Evolutionary conservation across 2,888 invertebrate species (phyloP).

Genomic region (Napeogenes sylphis): DNA sequence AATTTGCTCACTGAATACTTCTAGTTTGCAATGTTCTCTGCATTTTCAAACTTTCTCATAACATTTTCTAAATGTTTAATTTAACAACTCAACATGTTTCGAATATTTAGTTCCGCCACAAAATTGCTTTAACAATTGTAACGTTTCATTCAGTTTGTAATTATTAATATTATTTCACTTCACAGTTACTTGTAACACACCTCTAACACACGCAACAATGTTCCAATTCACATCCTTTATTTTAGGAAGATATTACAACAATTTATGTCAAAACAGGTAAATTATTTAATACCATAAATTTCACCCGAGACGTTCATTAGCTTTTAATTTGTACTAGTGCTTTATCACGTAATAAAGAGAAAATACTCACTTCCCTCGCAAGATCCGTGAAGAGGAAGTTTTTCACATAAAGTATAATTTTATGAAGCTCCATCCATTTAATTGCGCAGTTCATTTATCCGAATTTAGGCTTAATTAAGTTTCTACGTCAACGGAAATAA

Average conservation of each 20-base stretch:
- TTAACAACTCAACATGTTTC: neutral
- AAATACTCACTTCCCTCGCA: conserved; percentile 9
- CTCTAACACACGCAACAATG: too few relatives aligned
- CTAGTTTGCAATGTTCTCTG: neutral
- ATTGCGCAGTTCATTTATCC: conserved; percentile 37
- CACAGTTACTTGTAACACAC: too few relatives aligned
- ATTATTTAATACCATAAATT: conserved; percentile 9
- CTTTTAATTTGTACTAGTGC: conserved; percentile 9
- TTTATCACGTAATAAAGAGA: conserved; percentile 15
- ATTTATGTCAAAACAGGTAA: too few relatives aligned
- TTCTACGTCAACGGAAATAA: conserved; percentile 29
- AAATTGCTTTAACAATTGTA: neutral
- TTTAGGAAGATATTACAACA: too few relatives aligned
- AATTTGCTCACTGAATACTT: too few relatives aligned
- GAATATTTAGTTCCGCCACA: neutral
- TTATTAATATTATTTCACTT: conserved; percentile 1
- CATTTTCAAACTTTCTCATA: neutral
- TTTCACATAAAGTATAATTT: conserved; percentile 37
- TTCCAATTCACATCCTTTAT: too few relatives aligned
- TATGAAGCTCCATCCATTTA: conserved; percentile 38
- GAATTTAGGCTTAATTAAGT: conserved; percentile 41
- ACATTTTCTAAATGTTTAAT: conserved; percentile 6
- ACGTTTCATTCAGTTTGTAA: neutral
- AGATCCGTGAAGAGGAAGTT: conserved; percentile 15
- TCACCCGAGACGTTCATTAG: conserved; percentile 7